phyloP scores from a whole-genome alignment of 35 echinoderm and acorn worm genomes.

The Strongylocentrotus purpuratus region DNA sequence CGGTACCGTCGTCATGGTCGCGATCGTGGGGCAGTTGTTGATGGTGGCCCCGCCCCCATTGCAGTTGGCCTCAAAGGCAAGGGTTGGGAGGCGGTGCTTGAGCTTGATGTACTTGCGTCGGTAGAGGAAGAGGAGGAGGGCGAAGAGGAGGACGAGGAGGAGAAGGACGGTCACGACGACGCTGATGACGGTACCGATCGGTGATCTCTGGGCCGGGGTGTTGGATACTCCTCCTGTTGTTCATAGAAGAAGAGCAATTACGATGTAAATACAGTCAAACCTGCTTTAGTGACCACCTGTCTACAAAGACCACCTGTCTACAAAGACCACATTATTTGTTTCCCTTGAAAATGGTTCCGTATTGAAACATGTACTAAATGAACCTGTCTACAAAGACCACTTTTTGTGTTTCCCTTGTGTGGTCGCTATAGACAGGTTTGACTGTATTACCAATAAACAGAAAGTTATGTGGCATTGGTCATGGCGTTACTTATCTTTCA shows the following conservation, averaged over 20 bases:
- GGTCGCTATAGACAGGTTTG: too few relatives aligned
- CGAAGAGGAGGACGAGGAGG: slow-evolving; percentile 68
- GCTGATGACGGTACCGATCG: slow-evolving; percentile 60
- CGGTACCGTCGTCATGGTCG: slow-evolving; percentile 41
- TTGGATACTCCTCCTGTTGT: background rate
- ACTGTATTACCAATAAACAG: too few relatives aligned
- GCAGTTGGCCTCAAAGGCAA: slow-evolving; percentile 63
- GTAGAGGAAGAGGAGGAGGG: slow-evolving; percentile 79
- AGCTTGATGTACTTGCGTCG: slow-evolving; percentile 94
- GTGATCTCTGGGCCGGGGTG: background rate
- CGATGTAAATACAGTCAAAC: background rate
- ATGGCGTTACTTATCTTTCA: too few relatives aligned
- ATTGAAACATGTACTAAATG: too few relatives aligned
- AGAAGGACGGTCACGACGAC: slow-evolving; percentile 74
- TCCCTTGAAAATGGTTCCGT: too few relatives aligned
- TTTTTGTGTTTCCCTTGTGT: too few relatives aligned
- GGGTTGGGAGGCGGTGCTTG: slow-evolving; percentile 76
- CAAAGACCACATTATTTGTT: too few relatives aligned
- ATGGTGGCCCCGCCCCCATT: slow-evolving; percentile 26
- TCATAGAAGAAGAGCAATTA: background rate
- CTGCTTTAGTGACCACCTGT: too few relatives aligned
- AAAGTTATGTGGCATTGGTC: too few relatives aligned
- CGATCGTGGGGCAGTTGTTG: slow-evolving; percentile 51
- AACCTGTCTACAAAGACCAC: too few relatives aligned
- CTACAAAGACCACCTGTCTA: too few relatives aligned